Conservation (phyloP, 2,797 vertebrate genomes). For the Coregonus ussuriensis region DNA sequence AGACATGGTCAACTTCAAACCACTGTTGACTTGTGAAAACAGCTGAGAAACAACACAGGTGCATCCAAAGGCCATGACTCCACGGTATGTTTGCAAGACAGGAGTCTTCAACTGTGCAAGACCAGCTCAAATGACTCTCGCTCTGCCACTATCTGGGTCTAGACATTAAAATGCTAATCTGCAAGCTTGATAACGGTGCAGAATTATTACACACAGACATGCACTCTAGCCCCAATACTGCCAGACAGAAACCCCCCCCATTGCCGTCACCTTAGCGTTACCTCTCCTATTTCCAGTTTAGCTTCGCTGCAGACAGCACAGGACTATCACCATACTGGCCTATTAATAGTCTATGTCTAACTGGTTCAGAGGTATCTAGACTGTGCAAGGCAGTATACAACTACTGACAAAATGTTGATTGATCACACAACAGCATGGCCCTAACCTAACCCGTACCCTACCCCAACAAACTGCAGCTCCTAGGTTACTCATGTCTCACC, state of each 20-base stretch:
- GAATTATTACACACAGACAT: neutral
- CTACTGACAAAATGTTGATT: neutral
- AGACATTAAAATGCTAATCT: neutral
- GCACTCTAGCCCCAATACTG: neutral
- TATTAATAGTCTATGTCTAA: conserved; percentile 10
- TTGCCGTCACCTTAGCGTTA: neutral
- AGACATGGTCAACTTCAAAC: neutral
- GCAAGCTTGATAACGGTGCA: neutral
- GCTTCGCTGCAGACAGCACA: neutral
- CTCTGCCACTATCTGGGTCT: neutral
- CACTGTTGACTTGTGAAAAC: neutral
- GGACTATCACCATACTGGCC: conserved; percentile 1
- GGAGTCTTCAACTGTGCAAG: neutral
- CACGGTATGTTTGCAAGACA: neutral
- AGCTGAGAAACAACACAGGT: neutral
- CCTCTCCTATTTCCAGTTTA: neutral
- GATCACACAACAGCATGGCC: neutral
- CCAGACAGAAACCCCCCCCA: neutral
- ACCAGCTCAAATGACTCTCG: neutral
- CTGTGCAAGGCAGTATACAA: neutral
- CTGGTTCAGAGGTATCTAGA: neutral
- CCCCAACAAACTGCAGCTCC: neutral
- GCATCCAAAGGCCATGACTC: conserved; percentile 1
- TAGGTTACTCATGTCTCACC: too few species aligned
- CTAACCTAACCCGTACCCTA: neutral